Percentiles rank a stretch among this genome's conserved stretches.
These are phyloP conservation scores for Agrypnia vestita DNA, from an alignment of 1,140 invertebrate genomes.

Conservation along the genomic window DNA sequence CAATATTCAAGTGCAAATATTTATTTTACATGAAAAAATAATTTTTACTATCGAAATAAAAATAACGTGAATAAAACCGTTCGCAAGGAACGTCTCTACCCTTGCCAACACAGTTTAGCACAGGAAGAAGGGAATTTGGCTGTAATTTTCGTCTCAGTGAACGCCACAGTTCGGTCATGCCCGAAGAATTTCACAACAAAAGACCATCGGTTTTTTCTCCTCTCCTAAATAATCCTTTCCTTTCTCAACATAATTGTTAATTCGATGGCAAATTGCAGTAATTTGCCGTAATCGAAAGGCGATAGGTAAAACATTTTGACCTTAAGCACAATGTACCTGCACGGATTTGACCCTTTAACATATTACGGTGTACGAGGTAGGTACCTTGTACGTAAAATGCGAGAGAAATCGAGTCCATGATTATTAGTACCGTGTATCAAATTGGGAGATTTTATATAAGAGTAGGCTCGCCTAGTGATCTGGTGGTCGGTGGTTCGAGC, in stretches of 20 bases:
- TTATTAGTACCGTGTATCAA: too few relatives aligned
- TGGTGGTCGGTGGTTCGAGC: too few relatives aligned
- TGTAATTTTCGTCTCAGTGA: conserved; percentile 48
- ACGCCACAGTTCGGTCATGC: conserved; percentile 39
- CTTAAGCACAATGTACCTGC: conserved; percentile 24
- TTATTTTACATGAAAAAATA: too few relatives aligned
- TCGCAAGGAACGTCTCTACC: conserved; percentile 35
- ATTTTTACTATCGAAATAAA: neutral
- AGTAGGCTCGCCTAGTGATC: neutral
- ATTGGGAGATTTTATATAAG: neutral
- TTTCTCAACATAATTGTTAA: conserved; percentile 48
- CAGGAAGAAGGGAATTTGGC: conserved; percentile 47
- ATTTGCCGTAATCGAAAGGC: conserved; percentile 43
- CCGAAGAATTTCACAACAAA: conserved; percentile 44
- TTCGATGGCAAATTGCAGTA: conserved; percentile 48
- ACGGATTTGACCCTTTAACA: conserved; percentile 29
- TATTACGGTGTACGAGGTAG: neutral
- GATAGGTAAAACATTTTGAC: conserved; percentile 46
- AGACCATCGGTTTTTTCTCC: conserved; percentile 38
- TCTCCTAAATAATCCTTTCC: conserved; percentile 45
- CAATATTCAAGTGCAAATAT: too few relatives aligned
- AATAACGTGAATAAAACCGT: conserved; percentile 5
- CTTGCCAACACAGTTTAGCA: conserved; percentile 47
- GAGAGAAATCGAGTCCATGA: too few relatives aligned
- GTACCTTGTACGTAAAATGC: neutral